Conservation (phyloP, 2,888 invertebrate species). For the Antheraea assamensis region DNA sequence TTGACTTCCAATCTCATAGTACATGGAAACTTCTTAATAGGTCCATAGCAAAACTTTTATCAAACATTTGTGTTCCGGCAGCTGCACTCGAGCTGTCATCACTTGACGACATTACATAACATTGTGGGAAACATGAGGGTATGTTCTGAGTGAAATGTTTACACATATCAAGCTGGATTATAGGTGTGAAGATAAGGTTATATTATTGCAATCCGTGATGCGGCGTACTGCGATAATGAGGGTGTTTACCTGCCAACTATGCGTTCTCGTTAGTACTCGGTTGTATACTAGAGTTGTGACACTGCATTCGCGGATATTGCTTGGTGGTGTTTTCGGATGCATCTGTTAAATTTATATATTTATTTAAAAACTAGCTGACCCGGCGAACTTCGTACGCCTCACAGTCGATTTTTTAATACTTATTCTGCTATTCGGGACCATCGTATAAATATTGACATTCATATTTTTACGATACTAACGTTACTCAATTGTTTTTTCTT, state of each 20-base stretch:
- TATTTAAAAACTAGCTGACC: background rate
- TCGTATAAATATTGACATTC: too few relatives aligned
- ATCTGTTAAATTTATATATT: background rate
- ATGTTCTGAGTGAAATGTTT: background rate
- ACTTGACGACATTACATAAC: background rate
- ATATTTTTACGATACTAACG: background rate
- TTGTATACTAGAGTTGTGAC: background rate
- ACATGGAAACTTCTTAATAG: background rate
- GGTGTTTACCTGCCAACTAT: background rate
- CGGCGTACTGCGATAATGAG: background rate
- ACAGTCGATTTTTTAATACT: too few relatives aligned
- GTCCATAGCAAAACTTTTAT: background rate
- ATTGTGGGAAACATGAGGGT: background rate
- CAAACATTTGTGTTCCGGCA: background rate
- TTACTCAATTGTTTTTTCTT: too few relatives aligned
- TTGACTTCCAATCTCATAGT: background rate
- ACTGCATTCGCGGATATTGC: background rate
- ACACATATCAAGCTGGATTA: background rate
- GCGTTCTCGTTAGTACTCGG: background rate
- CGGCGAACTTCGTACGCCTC: too few relatives aligned
- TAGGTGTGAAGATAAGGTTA: background rate
- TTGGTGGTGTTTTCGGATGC: background rate
- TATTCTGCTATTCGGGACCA: too few relatives aligned
- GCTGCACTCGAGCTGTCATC: background rate
- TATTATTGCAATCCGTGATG: background rate